These are phyloP conservation scores for Eremobia ochroleuca DNA, from an alignment of 2,888 invertebrate species.

Conservation along the genomic window DNA sequence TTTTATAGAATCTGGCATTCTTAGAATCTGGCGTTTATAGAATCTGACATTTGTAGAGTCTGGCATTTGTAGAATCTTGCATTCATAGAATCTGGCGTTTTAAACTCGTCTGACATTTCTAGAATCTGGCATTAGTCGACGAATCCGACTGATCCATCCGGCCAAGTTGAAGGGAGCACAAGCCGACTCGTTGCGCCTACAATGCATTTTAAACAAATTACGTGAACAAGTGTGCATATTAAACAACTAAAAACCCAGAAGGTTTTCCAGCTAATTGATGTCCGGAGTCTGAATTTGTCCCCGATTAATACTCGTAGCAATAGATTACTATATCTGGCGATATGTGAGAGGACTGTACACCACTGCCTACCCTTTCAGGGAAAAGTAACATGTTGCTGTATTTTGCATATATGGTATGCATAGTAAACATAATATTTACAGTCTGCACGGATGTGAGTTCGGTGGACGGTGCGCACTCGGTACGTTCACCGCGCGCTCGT, in stretches of 20 bases:
- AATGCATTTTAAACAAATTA: not conserved
- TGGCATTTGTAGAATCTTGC: too few relatives aligned
- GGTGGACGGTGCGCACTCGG: not conserved
- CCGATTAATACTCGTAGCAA: not conserved
- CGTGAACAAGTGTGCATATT: too few relatives aligned
- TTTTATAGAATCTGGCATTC: too few relatives aligned
- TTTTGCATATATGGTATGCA: not conserved
- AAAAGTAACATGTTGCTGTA: not conserved
- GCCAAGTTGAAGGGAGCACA: not conserved
- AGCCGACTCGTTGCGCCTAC: not conserved
- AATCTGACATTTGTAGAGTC: too few relatives aligned
- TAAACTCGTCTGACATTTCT: too few relatives aligned
- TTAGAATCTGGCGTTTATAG: too few relatives aligned
- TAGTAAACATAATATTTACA: conserved; percentile 4
- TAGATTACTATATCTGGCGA: too few relatives aligned
- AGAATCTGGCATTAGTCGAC: too few relatives aligned
- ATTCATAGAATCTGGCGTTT: too few relatives aligned
- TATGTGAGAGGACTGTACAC: not conserved
- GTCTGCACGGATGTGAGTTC: not conserved
- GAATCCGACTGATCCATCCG: too few relatives aligned
- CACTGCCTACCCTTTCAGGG: not conserved
- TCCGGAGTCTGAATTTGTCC: not conserved
- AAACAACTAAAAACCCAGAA: not conserved
- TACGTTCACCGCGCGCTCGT: conserved; percentile 33
- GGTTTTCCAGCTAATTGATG: not conserved